Conservation (phyloP, 2,797 vertebrate species). For the Myotis vivesi region DNA sequence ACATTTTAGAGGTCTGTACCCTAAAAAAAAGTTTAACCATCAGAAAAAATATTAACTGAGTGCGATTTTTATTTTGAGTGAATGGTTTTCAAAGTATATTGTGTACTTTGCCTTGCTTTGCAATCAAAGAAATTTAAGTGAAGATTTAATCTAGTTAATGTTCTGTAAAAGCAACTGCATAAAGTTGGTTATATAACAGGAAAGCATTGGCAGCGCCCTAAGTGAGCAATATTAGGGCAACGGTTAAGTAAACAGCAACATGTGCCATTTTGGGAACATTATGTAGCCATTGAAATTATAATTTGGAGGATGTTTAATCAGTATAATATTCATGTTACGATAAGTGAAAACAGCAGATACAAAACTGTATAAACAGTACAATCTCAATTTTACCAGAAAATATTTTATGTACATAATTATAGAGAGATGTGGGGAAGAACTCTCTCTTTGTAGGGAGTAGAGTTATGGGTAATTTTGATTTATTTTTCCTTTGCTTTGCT, state of each 20-base stretch:
- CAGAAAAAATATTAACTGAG: not conserved
- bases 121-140: not conserved
- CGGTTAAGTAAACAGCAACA: not conserved
- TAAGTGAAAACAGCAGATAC: not conserved
- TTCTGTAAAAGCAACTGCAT: not conserved
- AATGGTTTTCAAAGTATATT: not conserved
- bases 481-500: not conserved
- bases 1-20: not conserved
- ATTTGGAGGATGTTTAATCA: not conserved
- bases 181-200: not conserved
- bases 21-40: not conserved
- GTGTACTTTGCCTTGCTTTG: not conserved
- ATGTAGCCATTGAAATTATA: not conserved
- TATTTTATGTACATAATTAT: not conserved
- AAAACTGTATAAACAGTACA: not conserved
- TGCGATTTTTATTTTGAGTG: not conserved
- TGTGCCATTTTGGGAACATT: not conserved
- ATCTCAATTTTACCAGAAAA: not conserved
- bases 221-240: not conserved
- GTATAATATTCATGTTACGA: not conserved
- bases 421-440: not conserved
- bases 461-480: not conserved
- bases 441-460: not conserved
- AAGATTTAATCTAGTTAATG: constrained; percentile 33
- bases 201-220: not conserved